Percentiles rank a stretch among this genome's conserved stretches.
Evolutionary conservation across 1,140 invertebrate genomes (phyloP).

Genomic region (Drosophila tristis): DNA sequence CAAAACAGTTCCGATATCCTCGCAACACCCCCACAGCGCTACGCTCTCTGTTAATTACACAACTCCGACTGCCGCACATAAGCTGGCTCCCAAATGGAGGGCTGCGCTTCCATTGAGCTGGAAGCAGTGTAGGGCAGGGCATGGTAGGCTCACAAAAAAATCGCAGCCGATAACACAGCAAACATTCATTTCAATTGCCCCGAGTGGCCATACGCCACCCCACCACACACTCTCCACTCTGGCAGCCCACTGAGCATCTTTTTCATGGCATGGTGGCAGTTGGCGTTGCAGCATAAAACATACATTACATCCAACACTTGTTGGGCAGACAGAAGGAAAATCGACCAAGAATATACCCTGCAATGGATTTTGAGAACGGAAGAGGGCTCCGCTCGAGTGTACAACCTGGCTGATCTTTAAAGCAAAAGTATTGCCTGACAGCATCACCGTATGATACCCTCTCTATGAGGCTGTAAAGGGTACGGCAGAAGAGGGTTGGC

Average conservation of each 20-base stretch:
- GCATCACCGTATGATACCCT: too few species aligned
- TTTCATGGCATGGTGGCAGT: constrained; percentile 32
- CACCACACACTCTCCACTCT: background rate
- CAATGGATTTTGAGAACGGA: too few species aligned
- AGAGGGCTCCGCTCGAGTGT: constrained; percentile 1
- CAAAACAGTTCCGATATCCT: background rate
- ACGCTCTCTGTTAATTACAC: constrained; percentile 48
- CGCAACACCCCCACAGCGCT: background rate
- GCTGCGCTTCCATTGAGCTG: background rate
- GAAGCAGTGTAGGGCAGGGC: background rate
- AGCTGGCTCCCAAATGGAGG: constrained; percentile 9
- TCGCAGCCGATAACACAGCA: constrained; percentile 74
- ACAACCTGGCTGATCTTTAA: too few species aligned
- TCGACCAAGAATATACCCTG: constrained; percentile 10
- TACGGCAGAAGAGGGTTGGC: too few species aligned
- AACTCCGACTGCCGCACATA: constrained; percentile 27
- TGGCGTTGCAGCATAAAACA: constrained; percentile 49
- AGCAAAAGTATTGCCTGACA: too few species aligned
- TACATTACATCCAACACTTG: constrained; percentile 17
- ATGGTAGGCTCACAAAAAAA: constrained; percentile 21
- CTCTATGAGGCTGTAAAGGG: too few species aligned
- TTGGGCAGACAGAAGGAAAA: background rate
- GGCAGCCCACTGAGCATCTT: constrained; percentile 3
- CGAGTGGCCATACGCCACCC: constrained; percentile 45
- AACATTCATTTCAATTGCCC: constrained; percentile 77